These are phyloP conservation scores for Elysia chlorotica DNA, from an alignment of 1,140 invertebrate species.

Conservation along the genomic window DNA sequence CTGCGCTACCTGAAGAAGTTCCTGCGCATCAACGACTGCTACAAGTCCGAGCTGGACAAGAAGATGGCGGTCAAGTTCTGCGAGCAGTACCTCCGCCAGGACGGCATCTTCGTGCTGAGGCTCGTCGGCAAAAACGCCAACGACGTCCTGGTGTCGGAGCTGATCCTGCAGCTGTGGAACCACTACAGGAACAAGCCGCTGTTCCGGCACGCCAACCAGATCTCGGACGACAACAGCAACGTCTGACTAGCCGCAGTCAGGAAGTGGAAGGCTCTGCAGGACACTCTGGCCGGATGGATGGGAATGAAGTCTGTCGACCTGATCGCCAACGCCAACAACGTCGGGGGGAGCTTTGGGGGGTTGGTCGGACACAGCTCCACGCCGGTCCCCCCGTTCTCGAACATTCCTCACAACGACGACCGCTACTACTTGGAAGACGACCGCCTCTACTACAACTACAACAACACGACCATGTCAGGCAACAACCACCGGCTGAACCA, in stretches of 20 bases:
- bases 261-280: slow-evolving; percentile 43
- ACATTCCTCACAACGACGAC: too few relatives aligned
- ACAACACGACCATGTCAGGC: neutral
- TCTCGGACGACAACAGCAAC: slow-evolving; percentile 56
- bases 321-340: too few relatives aligned
- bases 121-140: slow-evolving; percentile 66
- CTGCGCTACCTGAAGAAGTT: slow-evolving; percentile 62
- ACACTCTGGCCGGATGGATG: slow-evolving; percentile 31
- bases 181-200: slow-evolving; percentile 58
- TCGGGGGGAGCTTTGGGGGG: too few relatives aligned
- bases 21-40: slow-evolving; percentile 59
- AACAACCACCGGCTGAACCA: slow-evolving; percentile 1
- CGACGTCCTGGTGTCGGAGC: slow-evolving; percentile 65
- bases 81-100: slow-evolving; percentile 65
- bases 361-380: too few relatives aligned
- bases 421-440: neutral
- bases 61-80: slow-evolving; percentile 62
- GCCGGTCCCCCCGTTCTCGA: too few relatives aligned
- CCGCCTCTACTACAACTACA: neutral
- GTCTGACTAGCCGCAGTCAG: slow-evolving; percentile 57
- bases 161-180: slow-evolving; percentile 65
- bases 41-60: slow-evolving; percentile 57
- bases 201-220: slow-evolving; percentile 56
- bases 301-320: slow-evolving; percentile 31
- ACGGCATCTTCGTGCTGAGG: slow-evolving; percentile 65